Base-by-base conservation (phyloP, 1,140 invertebrate genomes). In the Pseudomyrmex gracilis region DNA sequence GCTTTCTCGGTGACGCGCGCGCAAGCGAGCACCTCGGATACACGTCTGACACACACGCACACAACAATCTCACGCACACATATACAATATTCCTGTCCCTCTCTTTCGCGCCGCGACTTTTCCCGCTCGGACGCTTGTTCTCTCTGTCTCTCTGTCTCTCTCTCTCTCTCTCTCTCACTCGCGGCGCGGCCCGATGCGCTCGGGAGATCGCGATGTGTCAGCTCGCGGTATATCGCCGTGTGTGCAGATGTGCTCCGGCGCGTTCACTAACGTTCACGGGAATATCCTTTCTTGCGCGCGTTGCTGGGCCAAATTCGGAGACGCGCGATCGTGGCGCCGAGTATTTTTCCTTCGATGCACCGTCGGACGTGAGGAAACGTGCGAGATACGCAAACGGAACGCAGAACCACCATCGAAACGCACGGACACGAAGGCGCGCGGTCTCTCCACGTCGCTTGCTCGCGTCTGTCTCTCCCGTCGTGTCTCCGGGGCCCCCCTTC, bases 391-490 rank as follows among this genome's bases (percentile, higher is more conserved):
- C 9, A 12, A 60, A 85, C 51, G 83, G 49, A 53, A 55, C 63
- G 73, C 66, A 87, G 80, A 87, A 87, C 55, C 34, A 34, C 34
- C 87, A 90, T 89, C 74, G 85, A 89, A 89, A 84, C 77, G 64
- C 64, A 15, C 66, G 43, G 45, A 10, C 15, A 86, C 76, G 82
- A 57, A 67, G 67, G 55, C 80, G 66, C 83, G 47, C 83, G 73
- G 24, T 70, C 82, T 66, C 71, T 86, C 85, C 82, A 89, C 86
- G 74, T 80, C 82, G 66, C 78, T 85, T 71, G 83, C 82, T 34
- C 34, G 34, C 34, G 34, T 7, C 34, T 34, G 34, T 34, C 34
- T 34, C 34, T 34, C 34, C 34, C 74, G 55, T 85, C 87, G 85
- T 74, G 66, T 82, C 78, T 85, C 77, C 84, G 57, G 73, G 53